A percentile compares a stretch with the other conserved stretches of the same genome.
These are phyloP conservation scores for Shargacucullia verbasci DNA, from an alignment of 2,888 invertebrate genomes.

Conservation along the genomic window DNA sequence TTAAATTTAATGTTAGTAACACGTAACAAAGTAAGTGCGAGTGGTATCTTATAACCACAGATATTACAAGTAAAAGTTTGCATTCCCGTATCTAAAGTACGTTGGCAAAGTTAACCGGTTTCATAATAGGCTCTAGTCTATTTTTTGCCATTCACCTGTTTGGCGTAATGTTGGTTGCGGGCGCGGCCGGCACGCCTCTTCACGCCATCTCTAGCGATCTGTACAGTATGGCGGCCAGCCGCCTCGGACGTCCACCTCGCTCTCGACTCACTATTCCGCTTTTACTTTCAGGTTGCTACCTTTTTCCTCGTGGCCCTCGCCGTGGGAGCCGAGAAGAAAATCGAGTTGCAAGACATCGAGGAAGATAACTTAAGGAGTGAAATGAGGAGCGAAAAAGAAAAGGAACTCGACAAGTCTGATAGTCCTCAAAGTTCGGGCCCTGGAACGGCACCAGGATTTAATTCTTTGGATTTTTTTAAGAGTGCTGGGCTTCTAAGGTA, in stretches of 20 bases:
- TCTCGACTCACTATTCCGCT: slow-evolving; percentile 66
- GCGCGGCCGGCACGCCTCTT: slow-evolving; percentile 63
- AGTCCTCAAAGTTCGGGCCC: slow-evolving; percentile 58
- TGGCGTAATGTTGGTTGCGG: slow-evolving; percentile 62
- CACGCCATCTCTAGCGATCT: slow-evolving; percentile 66
- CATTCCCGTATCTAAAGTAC: slow-evolving; percentile 77
- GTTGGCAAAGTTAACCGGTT: slow-evolving; percentile 75
- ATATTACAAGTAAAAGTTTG: slow-evolving; percentile 85
- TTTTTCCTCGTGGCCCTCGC: slow-evolving; percentile 72
- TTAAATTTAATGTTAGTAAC: slow-evolving; percentile 58
- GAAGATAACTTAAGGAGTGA: slow-evolving; percentile 91
- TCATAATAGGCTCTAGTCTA: slow-evolving; percentile 78
- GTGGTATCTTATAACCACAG: slow-evolving; percentile 76
- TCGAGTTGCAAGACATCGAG: slow-evolving; percentile 93
- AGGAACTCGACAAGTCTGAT: slow-evolving; percentile 69
- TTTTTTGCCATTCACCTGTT: slow-evolving; percentile 86
- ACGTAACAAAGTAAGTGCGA: slow-evolving; percentile 66
- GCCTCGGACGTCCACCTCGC: slow-evolving; percentile 63
- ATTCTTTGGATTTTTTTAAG: slow-evolving; percentile 76
- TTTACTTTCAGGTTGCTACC: slow-evolving; percentile 83
- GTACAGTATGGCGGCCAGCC: slow-evolving; percentile 58
- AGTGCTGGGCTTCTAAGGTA: slow-evolving; percentile 71
- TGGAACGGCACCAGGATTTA: slow-evolving; percentile 56
- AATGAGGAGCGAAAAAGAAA: slow-evolving; percentile 88
- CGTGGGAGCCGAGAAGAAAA: slow-evolving; percentile 89